Conservation (phyloP, 2,888 invertebrate genomes). For the Polydrusus pterygomalis region DNA sequence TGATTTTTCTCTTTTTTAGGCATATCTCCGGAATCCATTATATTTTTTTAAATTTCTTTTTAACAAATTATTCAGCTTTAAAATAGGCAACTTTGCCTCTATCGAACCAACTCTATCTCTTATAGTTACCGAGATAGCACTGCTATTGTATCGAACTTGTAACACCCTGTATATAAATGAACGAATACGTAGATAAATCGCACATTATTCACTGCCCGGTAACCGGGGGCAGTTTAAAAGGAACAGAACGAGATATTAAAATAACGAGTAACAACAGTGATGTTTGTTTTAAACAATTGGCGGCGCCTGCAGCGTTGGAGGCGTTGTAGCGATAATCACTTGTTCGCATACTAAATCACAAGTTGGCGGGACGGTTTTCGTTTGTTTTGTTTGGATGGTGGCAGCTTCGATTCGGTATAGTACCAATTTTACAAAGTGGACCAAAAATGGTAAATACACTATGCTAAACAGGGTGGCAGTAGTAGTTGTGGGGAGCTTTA, state of each 20-base stretch:
- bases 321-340: constrained; percentile 71
- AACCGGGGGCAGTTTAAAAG: constrained; percentile 65
- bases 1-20: too few species aligned
- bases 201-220: constrained; percentile 68
- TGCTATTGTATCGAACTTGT: too few species aligned
- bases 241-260: constrained; percentile 70
- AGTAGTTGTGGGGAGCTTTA: too few species aligned
- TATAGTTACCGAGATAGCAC: too few species aligned
- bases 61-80: too few species aligned
- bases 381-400: constrained; percentile 48
- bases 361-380: constrained; percentile 45
- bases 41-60: too few species aligned
- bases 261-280: constrained; percentile 72
- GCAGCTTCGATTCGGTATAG: constrained; percentile 38
- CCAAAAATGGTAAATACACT: not conserved
- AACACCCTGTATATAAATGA: constrained; percentile 63
- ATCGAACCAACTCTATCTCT: too few species aligned
- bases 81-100: too few species aligned
- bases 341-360: constrained; percentile 70
- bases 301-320: constrained; percentile 71
- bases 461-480: too few species aligned
- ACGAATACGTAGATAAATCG: constrained; percentile 69
- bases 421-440: constrained; percentile 38
- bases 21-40: too few species aligned
- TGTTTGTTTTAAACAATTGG: constrained; percentile 71